Base-by-base conservation (phyloP, 2,113 vertebrate species). In the Pomatorhinus ruficollis region DNA sequence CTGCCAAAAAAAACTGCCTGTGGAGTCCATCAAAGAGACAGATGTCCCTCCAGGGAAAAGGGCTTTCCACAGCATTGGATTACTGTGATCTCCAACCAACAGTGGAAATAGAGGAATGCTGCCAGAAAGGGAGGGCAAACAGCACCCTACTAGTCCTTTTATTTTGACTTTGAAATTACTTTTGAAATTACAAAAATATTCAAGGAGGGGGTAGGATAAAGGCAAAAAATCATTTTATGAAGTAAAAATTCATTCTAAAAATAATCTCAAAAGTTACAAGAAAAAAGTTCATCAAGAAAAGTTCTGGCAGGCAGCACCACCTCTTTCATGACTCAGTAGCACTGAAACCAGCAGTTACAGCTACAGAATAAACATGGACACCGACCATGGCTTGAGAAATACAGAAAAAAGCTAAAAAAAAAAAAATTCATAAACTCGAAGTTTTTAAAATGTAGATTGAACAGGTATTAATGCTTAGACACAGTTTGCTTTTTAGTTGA, bases 81-180 rank as follows among this genome's bases (percentile, higher is more conserved):
- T 94, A 92, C 95, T 92, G 91, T 95, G 96, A 95, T 97, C 93
- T 97, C 94, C 93, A 76, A 97, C 94, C 96, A 97, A 66, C 95
- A 90, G 92, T 86, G 90, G 95, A 87, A 94, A 95, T 44, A 80
- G 66, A 96, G 65, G 72, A 93, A 70, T 2, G 13, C 50, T 82
- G 85, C 68, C 83, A 93, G 54, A 57, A 92, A 87, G 42, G 70
- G 23, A 94, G 69, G 87, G 90, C 57, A 92, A 82, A 59, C 18
- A 56, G 76, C 83, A 95, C 59, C 77, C 94, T 83, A 69, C 87
- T 53, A 83, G 47, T 60, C 64, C 76, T 65, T 90, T 93, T 72
- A 61, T 81, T 95, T 85, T 40, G 40, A 40, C 40, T 40, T 40
- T 40, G 40, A 40, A 40, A 40, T 40, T 40, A 40, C 40, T 39